Evolutionary conservation across 2,888 invertebrate species (phyloP).

Genomic region (Acleris cristana): DNA sequence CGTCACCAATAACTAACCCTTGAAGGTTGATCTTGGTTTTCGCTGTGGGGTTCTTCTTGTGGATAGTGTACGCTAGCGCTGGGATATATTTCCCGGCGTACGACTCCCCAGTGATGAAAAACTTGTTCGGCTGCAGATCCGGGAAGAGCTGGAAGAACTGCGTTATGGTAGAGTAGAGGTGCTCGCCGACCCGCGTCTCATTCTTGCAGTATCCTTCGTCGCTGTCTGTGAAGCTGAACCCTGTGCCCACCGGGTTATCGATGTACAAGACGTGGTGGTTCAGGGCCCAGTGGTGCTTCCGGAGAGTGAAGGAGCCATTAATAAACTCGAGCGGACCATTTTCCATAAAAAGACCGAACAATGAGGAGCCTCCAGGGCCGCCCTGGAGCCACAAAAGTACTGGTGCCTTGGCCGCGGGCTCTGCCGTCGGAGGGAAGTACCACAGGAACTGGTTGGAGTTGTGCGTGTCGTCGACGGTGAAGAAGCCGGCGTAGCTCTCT

Average conservation of each 20-base stretch:
- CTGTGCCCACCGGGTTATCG: slow-evolving; percentile 96
- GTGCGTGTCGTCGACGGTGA: slow-evolving; percentile 91
- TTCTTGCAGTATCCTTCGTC: slow-evolving; percentile 90
- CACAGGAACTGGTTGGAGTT: slow-evolving; percentile 95
- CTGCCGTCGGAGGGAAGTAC: slow-evolving; percentile 91
- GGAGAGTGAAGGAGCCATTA: slow-evolving; percentile 73
- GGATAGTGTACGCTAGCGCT: slow-evolving; percentile 89
- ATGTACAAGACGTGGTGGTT: slow-evolving; percentile 93
- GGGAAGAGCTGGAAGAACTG: slow-evolving; percentile 95
- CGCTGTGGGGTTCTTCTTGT: slow-evolving; percentile 84
- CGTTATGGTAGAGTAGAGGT: slow-evolving; percentile 89
- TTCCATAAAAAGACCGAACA: slow-evolving; percentile 92
- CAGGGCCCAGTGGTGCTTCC: slow-evolving; percentile 91
- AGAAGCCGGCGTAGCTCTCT: slow-evolving; percentile 89
- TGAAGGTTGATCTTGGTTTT: slow-evolving; percentile 87
- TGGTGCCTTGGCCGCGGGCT: slow-evolving; percentile 83
- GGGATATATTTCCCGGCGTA: slow-evolving; percentile 93
- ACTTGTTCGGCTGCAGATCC: slow-evolving; percentile 88
- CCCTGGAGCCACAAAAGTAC: slow-evolving; percentile 94
- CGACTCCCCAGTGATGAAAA: slow-evolving; percentile 95
- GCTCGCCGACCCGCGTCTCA: slow-evolving; percentile 90
- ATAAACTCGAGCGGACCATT: slow-evolving; percentile 87
- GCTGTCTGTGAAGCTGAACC: slow-evolving; percentile 93
- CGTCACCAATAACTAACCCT: slow-evolving; percentile 39
- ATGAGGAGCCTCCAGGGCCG: slow-evolving; percentile 87